Evolutionary conservation across 2,113 vertebrate species (phyloP).

Genomic region (Poeciliopsis retropinna): DNA sequence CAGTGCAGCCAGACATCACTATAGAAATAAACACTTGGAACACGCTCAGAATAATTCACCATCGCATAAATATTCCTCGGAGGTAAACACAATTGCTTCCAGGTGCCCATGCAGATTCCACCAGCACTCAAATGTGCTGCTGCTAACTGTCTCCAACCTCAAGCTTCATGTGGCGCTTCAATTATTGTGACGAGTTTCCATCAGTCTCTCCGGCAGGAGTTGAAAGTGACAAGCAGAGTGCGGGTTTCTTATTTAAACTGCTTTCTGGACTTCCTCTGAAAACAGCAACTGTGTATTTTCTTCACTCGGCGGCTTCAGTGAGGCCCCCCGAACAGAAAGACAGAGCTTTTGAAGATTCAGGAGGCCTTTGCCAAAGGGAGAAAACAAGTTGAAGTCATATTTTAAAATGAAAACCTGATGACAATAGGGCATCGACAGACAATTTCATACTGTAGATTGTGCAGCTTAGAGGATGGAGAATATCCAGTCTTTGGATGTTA

Average conservation of each 20-base stretch:
- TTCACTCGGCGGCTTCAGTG: slow-evolving; percentile 16
- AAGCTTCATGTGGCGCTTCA: slow-evolving; percentile 33
- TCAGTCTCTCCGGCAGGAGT: slow-evolving; percentile 37
- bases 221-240: slow-evolving; percentile 36
- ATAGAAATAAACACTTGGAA: slow-evolving; percentile 64
- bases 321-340: neutral
- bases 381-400: slow-evolving; percentile 17
- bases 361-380: slow-evolving; percentile 16
- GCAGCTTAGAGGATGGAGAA: neutral
- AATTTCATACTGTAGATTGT: slow-evolving; percentile 2
- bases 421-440: slow-evolving; percentile 39
- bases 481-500: slow-evolving; percentile 1
- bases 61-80: slow-evolving; percentile 65
- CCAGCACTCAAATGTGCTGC: slow-evolving; percentile 25
- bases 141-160: slow-evolving; percentile 42
- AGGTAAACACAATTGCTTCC: slow-evolving; percentile 69
- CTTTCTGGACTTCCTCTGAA: slow-evolving; percentile 27
- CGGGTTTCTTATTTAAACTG: slow-evolving; percentile 36
- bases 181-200: slow-evolving; percentile 34
- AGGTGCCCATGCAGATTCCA: slow-evolving; percentile 64
- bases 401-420: slow-evolving; percentile 40
- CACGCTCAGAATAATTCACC: slow-evolving; percentile 72
- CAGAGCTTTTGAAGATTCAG: slow-evolving; percentile 27
- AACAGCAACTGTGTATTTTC: slow-evolving; percentile 17
- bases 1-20: slow-evolving; percentile 49